Conservation (phyloP, 2,888 invertebrate genomes). For the Oligia latruncula region DNA sequence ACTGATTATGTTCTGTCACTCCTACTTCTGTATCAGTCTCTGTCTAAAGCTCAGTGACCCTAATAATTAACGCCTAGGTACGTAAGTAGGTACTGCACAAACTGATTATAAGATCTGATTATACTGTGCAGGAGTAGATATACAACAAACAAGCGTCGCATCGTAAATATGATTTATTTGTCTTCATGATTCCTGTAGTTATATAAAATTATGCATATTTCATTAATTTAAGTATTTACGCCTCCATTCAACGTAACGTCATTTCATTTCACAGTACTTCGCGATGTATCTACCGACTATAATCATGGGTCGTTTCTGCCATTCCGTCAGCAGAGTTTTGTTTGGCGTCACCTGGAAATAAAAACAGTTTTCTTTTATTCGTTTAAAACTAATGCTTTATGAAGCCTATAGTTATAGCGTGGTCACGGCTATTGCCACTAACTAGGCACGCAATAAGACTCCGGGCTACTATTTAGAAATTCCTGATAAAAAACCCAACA, state of each 20-base stretch:
- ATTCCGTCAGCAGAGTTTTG: slow-evolving; percentile 90
- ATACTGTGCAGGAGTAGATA: background rate
- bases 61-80: no score
- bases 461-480: no score
- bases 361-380: background rate
- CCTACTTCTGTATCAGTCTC: no score
- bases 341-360: slow-evolving; percentile 89
- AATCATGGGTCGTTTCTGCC: slow-evolving; percentile 92
- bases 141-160: background rate
- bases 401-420: background rate
- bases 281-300: slow-evolving; percentile 92
- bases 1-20: no score
- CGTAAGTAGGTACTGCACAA: background rate
- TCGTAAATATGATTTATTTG: slow-evolving; percentile 9
- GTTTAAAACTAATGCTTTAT: no score
- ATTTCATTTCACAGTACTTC: slow-evolving; percentile 68
- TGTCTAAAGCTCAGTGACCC: no score
- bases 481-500: background rate
- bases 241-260: background rate
- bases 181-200: background rate
- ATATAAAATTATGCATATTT: background rate
- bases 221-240: background rate
- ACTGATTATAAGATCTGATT: background rate
- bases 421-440: background rate
- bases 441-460: background rate